These are phyloP conservation scores for Agapetus fuscipes DNA, from an alignment of 2,888 invertebrate genomes.

Conservation along the genomic window DNA sequence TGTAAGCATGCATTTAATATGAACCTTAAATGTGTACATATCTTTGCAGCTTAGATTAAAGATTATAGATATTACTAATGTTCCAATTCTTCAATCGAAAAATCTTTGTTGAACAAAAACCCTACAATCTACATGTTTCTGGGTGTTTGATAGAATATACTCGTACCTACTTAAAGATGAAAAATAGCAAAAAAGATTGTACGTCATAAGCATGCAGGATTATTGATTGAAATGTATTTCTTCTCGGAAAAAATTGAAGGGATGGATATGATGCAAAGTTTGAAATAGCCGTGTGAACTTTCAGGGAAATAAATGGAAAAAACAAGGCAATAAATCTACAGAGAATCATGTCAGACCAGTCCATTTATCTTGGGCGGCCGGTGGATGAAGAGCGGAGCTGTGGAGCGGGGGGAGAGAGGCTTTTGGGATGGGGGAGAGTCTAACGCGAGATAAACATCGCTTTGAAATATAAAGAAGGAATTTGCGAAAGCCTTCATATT, in stretches of 20 bases:
- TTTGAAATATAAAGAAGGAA: background rate
- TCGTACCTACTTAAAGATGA: too few relatives aligned
- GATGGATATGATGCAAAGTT: background rate
- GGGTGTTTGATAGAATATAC: too few relatives aligned
- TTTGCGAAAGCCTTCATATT: background rate
- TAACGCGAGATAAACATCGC: background rate
- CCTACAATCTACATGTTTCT: too few relatives aligned
- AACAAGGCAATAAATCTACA: constrained; percentile 12
- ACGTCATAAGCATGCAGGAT: too few relatives aligned
- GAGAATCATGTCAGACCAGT: constrained; percentile 13
- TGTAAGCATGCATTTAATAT: too few relatives aligned
- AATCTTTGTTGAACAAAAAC: too few relatives aligned
- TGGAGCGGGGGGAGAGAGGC: too few relatives aligned
- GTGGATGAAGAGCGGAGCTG: background rate
- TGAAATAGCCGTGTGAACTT: background rate
- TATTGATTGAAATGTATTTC: background rate
- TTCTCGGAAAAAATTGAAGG: background rate
- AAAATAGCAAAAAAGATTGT: too few relatives aligned
- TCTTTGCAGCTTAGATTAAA: too few relatives aligned
- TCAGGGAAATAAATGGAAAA: constrained; percentile 8
- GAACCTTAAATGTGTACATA: too few relatives aligned
- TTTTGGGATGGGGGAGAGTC: background rate
- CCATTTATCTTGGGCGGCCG: constrained; percentile 11
- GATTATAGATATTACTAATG: too few relatives aligned
- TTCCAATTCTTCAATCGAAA: too few relatives aligned